A percentile compares a stretch with the other conserved stretches of the same genome.
phyloP scores from a whole-genome alignment of 2,888 invertebrate genomes.

The Dromius quadrimaculatus region DNA sequence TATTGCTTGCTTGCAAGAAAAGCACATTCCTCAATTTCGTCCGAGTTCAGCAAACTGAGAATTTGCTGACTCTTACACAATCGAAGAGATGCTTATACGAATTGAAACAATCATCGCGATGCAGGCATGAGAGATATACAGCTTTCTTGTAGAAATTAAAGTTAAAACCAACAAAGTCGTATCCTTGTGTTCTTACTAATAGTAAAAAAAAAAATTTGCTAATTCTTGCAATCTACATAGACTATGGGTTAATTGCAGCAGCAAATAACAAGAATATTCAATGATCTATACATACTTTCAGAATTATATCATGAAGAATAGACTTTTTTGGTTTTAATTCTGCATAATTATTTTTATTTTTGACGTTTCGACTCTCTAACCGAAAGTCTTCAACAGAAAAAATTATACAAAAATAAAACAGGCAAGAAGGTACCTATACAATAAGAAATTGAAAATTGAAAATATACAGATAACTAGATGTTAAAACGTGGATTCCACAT shows the following conservation, averaged over 20 bases:
- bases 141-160: slow-evolving; percentile 57
- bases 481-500: too few relatives aligned
- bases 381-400: too few relatives aligned
- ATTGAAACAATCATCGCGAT: slow-evolving; percentile 61
- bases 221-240: slow-evolving; percentile 60
- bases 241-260: slow-evolving; percentile 58
- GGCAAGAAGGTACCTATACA: too few relatives aligned
- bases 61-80: slow-evolving; percentile 58
- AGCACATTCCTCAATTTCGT: slow-evolving; percentile 54
- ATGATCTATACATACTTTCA: too few relatives aligned
- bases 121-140: slow-evolving; percentile 60
- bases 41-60: slow-evolving; percentile 59
- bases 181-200: slow-evolving; percentile 59
- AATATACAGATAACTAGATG: too few relatives aligned
- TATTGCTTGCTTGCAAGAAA: slow-evolving; percentile 52
- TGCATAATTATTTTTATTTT: too few relatives aligned
- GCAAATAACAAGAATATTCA: slow-evolving; percentile 38
- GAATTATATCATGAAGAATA: too few relatives aligned
- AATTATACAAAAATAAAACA: too few relatives aligned
- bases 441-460: too few relatives aligned
- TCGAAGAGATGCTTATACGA: slow-evolving; percentile 61
- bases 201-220: slow-evolving; percentile 52
- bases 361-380: too few relatives aligned
- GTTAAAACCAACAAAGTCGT: slow-evolving; percentile 57
- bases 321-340: too few relatives aligned